Conservation (phyloP, 2,113 vertebrate genomes). For the Geothlypis trichas region DNA sequence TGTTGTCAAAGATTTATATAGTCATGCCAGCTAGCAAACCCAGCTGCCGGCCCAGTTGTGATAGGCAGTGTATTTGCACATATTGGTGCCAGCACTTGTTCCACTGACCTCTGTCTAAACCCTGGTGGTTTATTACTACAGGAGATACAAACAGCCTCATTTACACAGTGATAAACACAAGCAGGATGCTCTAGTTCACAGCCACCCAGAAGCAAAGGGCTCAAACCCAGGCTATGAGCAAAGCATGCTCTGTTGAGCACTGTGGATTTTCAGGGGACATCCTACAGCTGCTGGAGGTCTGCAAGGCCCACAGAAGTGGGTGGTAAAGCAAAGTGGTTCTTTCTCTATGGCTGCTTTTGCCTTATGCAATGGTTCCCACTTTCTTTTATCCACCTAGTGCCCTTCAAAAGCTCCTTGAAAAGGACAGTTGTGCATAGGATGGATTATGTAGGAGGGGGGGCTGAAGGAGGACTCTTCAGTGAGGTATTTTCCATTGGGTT, state of each 20-base stretch:
- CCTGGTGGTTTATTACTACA: not conserved
- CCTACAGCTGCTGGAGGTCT: not conserved
- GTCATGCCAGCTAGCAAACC: not conserved
- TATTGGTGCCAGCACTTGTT: not conserved
- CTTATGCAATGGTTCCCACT: accelerated
- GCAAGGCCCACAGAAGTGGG: not conserved
- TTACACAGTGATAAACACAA: not conserved
- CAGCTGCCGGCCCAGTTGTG: not conserved
- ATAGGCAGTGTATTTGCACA: not conserved
- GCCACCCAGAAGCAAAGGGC: not conserved
- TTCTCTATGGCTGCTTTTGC: not conserved
- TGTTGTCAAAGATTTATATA: not conserved
- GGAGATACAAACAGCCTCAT: not conserved
- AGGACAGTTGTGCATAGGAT: not conserved
- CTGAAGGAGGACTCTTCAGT: not conserved
- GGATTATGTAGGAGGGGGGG: not conserved
- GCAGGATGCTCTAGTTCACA: not conserved
- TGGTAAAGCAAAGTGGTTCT: not conserved
- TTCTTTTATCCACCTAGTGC: not conserved
- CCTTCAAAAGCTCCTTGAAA: not conserved
- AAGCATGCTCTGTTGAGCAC: not conserved
- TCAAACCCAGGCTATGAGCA: not conserved
- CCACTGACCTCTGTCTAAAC: not conserved
- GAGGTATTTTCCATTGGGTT: not conserved
- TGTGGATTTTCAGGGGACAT: not conserved